Base-by-base conservation (phyloP, 2,797 vertebrate species). In the Lophotriccus pileatus region DNA sequence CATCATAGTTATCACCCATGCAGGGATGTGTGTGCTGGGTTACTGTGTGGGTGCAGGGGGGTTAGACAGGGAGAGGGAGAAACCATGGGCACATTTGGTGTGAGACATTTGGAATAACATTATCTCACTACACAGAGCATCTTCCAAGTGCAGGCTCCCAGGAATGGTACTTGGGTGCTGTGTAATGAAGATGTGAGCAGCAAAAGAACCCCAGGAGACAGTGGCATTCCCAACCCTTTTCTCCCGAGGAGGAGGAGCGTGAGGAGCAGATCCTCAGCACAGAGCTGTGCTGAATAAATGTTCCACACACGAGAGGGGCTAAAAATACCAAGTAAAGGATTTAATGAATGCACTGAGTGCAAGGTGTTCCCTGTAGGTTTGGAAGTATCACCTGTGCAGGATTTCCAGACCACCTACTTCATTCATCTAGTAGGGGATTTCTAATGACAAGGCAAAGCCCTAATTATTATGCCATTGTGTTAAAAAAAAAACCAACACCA, bases 281-380 rank as follows among this genome's bases (percentile, higher is more conserved):
- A 74, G 82, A 78, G 67, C 79, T 91, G 62, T 49, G 82, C 83
- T 85, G 75, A 78, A 68, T 75, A 73, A 87, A 91, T 76, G 80
- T 64, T 52, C 55, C 44, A 37, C 58, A 59, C 68, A 75, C 34
- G 22, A 46, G 95, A 96, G 96, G 90, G 90, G 70, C 72, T 80
- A 46, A 85, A 94, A 87, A 88, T 77, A 91, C 37, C 73, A 25
- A 47, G 68, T 62, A 63, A 73, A 52, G 85, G 97, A 96, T 95
- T 95, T 98, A 98, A 98, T 97, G 97, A 98, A 95, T 97, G 96
- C 97, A 93, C 94, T 84, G 95, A 98, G 96, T 94, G 87, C 94
- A 84, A 47, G 96, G 96, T 97, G 97, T 97, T 97, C 80, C 96
- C 96, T 87, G 37, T 81, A 50, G 84, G 2, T 37, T 37, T 77